Conservation (phyloP, 2,113 vertebrate species). For the Zapus hudsonius region DNA sequence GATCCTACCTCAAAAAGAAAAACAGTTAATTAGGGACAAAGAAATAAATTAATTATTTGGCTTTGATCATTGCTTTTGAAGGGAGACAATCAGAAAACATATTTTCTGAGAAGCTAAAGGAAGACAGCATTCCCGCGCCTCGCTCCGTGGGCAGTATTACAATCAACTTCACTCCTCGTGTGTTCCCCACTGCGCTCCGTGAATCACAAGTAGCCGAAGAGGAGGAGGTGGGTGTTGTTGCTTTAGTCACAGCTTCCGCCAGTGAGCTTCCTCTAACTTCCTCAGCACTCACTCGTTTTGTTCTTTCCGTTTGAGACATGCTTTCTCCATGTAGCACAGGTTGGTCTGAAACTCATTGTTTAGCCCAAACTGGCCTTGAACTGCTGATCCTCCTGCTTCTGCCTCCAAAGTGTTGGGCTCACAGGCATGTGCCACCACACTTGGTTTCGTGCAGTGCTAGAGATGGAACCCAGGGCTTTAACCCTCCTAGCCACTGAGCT, state of each 20-base stretch:
- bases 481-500: no score
- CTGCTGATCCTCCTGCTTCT: not conserved
- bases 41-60: constrained; percentile 34
- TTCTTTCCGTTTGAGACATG: not conserved
- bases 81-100: constrained; percentile 75
- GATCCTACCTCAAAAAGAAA: no score
- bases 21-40: no score
- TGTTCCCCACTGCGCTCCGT: constrained; percentile 94
- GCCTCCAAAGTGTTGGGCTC: not conserved
- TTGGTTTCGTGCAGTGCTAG: not conserved
- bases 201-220: constrained; percentile 92
- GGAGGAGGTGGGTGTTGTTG: constrained; percentile 89
- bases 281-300: not conserved
- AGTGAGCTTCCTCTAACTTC: not conserved
- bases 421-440: no score
- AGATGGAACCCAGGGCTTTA: not conserved
- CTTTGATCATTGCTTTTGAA: constrained; percentile 65
- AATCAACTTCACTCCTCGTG: constrained; percentile 92
- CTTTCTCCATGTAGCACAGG: not conserved
- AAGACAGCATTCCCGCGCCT: constrained; percentile 86
- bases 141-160: constrained; percentile 88
- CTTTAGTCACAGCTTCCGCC: not conserved
- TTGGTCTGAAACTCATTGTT: not conserved
- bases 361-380: not conserved
- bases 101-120: constrained; percentile 83